Base-by-base conservation (phyloP, 2,113 vertebrate species). In the Phocoena phocoena region DNA sequence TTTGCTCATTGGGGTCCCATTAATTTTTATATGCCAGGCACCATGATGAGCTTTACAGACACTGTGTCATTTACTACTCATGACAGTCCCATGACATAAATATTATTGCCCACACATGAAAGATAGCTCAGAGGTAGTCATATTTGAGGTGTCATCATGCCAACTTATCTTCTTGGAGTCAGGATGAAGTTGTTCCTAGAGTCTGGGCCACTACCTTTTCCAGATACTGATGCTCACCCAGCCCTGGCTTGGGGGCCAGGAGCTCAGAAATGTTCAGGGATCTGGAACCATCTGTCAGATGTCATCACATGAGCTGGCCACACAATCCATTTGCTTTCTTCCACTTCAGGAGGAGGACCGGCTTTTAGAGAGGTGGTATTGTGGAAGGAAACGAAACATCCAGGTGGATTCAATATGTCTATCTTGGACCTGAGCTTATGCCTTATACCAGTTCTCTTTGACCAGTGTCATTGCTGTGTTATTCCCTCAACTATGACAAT, bases 81-180 rank as follows among this genome's bases (percentile, higher is more conserved):
- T 4, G 25, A 15, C 4, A 25, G 17, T 38, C 26, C 21, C 21
- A 6, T 31, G 21, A 12, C 2, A 1, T 0, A 60, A 6, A 8
- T 31, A 41, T 25, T 33, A 79, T 38, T 28, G 26, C 15, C 23
- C 25, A 33, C 21, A 70, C 13, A 3, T 8, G 5, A 47, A 73
- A 68, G 20, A 62, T 31, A 23, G 25, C 7, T 63, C n/a, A 31
- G 15, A 70, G 14, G 38, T 11, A 20, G 13, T 73, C 38, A 6
- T 11, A 36, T 36, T 20, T 76, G 33, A 33, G 44, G 17, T 10
- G 13, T 91, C 9, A 13, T 44, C 4, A 14, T 3, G 14, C 38
- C 28, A 38, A 44, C 12, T 83, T 15, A 33, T 47, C 60, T 74
- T 62, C 9, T 60, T 70, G 55, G 11, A 77, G 62, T 60, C n/a